A percentile compares a stretch with the other conserved stretches of the same genome.
These are phyloP conservation scores for Agrochola litura DNA, from an alignment of 2,888 invertebrate species.

Conservation along the genomic window DNA sequence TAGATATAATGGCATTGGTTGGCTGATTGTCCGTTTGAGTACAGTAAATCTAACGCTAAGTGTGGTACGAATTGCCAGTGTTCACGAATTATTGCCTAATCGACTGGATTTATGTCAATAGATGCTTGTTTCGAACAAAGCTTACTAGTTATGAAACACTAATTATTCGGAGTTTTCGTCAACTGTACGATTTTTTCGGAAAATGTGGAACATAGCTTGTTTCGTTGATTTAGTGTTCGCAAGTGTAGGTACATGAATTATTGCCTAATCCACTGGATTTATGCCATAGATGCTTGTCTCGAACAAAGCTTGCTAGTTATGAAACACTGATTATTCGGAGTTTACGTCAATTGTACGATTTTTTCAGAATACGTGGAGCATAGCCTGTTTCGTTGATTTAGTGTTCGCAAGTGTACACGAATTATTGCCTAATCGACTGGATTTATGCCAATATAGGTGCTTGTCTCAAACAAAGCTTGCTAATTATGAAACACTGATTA, in stretches of 20 bases:
- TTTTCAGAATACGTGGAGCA: too few species aligned
- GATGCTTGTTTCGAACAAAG: constrained; percentile 45
- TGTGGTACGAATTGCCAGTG: constrained; percentile 57
- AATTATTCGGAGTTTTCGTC: constrained; percentile 16
- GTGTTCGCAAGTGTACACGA: constrained; percentile 59
- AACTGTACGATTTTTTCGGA: neutral
- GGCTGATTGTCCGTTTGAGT: constrained; percentile 67
- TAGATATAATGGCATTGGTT: constrained; percentile 68
- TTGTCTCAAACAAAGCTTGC: constrained; percentile 39
- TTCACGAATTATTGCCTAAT: constrained; percentile 73
- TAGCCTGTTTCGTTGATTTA: too few species aligned
- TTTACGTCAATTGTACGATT: too few species aligned
- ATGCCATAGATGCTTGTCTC: constrained; percentile 51
- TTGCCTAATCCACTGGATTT: constrained; percentile 71
- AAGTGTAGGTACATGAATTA: constrained; percentile 70
- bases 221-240: too few species aligned
- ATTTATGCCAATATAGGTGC: constrained; percentile 63
- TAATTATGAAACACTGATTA: constrained; percentile 44
- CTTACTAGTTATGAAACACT: constrained; percentile 43
- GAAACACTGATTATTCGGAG: constrained; percentile 26
- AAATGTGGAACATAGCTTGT: neutral
- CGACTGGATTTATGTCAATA: constrained; percentile 65
- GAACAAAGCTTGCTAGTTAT: constrained; percentile 44
- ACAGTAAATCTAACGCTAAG: constrained; percentile 70
- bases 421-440: constrained; percentile 72